Evolutionary conservation across 2,888 invertebrate species (phyloP).

Genomic region (Trissonchulus latispiculum): DNA sequence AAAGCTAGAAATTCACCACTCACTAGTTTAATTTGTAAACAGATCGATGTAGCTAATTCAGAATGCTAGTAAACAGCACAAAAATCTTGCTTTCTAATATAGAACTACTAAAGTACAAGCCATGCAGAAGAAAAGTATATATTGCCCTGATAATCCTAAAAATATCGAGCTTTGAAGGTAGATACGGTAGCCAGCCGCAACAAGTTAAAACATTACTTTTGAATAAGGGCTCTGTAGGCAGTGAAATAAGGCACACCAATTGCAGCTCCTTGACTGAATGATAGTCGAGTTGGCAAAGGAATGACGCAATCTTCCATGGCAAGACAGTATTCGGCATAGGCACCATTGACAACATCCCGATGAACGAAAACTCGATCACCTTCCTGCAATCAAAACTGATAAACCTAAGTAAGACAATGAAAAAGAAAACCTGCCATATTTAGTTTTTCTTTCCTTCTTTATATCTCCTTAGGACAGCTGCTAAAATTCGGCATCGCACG

Average conservation of each 20-base stretch:
- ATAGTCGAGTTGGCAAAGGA: constrained; percentile 41
- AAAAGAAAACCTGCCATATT: too few relatives aligned
- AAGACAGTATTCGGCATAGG: constrained; percentile 24
- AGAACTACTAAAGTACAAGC: too few relatives aligned
- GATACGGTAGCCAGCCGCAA: background rate
- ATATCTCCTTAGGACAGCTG: too few relatives aligned
- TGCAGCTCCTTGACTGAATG: constrained; percentile 52
- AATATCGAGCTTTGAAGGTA: background rate
- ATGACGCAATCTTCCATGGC: constrained; percentile 1
- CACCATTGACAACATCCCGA: background rate
- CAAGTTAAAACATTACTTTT: constrained; percentile 31
- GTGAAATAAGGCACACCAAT: constrained; percentile 54
- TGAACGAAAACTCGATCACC: constrained; percentile 48
- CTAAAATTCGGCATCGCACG: too few relatives aligned
- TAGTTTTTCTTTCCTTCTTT: too few relatives aligned
- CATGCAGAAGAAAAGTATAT: too few relatives aligned
- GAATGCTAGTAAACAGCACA: too few relatives aligned
- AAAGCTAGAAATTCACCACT: background rate
- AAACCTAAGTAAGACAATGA: too few relatives aligned
- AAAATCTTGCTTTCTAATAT: too few relatives aligned
- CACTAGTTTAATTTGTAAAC: background rate
- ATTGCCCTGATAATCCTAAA: too few relatives aligned
- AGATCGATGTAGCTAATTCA: too few relatives aligned
- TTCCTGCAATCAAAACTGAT: constrained; percentile 38
- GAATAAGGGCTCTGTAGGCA: constrained; percentile 51